A percentile compares a stretch with the other conserved stretches of the same genome.
Evolutionary conservation across 2,797 vertebrate genomes (phyloP).

Genomic region (Petrocephalus schoutedeni): DNA sequence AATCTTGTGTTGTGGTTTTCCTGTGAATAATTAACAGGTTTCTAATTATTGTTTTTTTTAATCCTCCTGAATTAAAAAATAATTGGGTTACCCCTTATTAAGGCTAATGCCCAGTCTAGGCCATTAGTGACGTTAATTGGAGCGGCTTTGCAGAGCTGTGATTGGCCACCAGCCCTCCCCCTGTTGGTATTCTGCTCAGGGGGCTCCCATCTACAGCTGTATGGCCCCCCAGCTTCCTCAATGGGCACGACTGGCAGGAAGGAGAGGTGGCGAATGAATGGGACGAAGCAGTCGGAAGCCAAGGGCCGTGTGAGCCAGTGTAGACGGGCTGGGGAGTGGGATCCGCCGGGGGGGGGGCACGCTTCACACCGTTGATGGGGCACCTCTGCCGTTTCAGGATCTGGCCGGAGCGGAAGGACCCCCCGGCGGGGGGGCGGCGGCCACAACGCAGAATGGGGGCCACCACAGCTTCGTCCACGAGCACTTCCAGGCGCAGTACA

Average conservation of each 20-base stretch:
- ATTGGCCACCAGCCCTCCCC: not conserved
- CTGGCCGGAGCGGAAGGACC: constrained; percentile 44
- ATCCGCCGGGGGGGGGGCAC: not conserved
- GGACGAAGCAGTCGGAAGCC: not conserved
- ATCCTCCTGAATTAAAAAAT: not conserved
- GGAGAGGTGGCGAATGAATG: not conserved
- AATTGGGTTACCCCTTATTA: not conserved
- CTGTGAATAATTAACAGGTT: not conserved
- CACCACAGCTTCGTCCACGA: constrained; percentile 87
- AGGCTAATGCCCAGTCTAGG: not conserved
- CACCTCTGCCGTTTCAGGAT: constrained; percentile 52
- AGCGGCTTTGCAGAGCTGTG: not conserved
- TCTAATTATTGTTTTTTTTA: not conserved
- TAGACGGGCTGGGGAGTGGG: not conserved
- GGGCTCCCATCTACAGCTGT: not conserved
- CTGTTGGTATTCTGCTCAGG: constrained; percentile 1
- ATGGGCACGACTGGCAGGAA: not conserved
- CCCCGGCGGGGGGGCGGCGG: constrained; percentile 40
- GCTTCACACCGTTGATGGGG: not conserved
- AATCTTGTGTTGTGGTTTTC: not conserved
- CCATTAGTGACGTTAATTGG: not conserved
- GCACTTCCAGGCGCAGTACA: constrained; percentile 94
- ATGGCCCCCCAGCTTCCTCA: not conserved
- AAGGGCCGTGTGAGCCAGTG: not conserved
- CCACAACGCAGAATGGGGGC: constrained; percentile 42